These are phyloP conservation scores for Harpagoxenus sublaevis DNA, from an alignment of 2,888 invertebrate species.

Conservation along the genomic window DNA sequence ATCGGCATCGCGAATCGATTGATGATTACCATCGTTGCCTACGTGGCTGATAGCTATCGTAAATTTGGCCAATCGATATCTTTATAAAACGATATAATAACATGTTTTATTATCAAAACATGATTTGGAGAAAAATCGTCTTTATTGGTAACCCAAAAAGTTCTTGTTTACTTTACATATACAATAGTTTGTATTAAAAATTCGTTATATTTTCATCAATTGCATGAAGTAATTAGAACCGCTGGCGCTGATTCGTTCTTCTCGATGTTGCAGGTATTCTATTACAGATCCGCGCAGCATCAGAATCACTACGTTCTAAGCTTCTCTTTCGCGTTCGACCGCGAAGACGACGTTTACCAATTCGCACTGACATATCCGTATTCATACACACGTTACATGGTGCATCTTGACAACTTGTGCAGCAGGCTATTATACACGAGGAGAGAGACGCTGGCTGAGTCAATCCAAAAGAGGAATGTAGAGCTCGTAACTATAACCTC, in stretches of 20 bases:
- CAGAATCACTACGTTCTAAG: conserved; percentile 96
- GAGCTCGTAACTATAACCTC: conserved; percentile 94
- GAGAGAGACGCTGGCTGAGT: conserved; percentile 82
- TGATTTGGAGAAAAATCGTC: background rate
- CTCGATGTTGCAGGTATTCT: conserved; percentile 90
- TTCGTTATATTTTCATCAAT: background rate
- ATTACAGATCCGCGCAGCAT: conserved; percentile 96
- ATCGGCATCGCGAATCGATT: conserved; percentile 13
- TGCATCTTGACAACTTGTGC: conserved; percentile 90
- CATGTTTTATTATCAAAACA: background rate
- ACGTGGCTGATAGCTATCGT: background rate
- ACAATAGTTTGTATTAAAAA: background rate
- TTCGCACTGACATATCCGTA: conserved; percentile 98
- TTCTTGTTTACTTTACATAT: background rate
- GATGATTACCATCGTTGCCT: conserved; percentile 5
- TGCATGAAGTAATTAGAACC: conserved; percentile 7
- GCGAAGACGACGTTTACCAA: conserved; percentile 97
- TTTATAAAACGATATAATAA: background rate
- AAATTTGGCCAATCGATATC: background rate
- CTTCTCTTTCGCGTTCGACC: conserved; percentile 97
- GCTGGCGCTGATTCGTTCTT: background rate
- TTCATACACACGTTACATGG: conserved; percentile 96
- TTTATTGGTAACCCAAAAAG: background rate
- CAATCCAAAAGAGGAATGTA: conserved; percentile 94
- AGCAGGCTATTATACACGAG: conserved; percentile 74